Percentiles rank a stretch among this genome's conserved stretches.
Evolutionary conservation across 2,113 vertebrate species (phyloP).

Genomic region (Sterna hirundo): DNA sequence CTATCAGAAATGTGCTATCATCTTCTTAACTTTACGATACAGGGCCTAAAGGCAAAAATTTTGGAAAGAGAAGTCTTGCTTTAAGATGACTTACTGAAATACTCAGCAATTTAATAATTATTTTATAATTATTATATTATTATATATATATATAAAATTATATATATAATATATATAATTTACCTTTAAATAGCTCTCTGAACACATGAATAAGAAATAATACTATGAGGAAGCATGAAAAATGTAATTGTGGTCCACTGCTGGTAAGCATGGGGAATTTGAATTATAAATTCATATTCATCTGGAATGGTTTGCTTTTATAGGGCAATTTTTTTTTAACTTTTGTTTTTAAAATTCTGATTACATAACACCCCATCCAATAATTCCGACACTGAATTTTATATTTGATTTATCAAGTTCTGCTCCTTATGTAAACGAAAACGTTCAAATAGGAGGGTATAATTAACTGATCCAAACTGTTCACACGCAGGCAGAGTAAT

Average conservation of each 20-base stretch:
- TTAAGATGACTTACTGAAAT: background rate
- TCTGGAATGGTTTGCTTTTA: background rate
- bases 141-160: too few relatives aligned
- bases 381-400: background rate
- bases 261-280: background rate
- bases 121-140: too few relatives aligned
- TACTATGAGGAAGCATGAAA: background rate
- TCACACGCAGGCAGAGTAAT: background rate
- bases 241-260: background rate
- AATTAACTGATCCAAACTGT: background rate
- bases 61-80: background rate
- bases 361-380: slow-evolving; percentile 13
- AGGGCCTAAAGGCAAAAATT: background rate
- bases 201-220: background rate
- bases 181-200: background rate
- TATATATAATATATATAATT: too few relatives aligned
- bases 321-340: background rate
- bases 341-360: slow-evolving; percentile 25
- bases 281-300: background rate
- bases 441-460: background rate
- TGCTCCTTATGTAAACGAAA: slow-evolving; percentile 15
- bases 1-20: background rate
- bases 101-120: background rate
- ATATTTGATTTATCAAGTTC: slow-evolving; percentile 9
- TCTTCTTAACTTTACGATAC: background rate